Conservation (phyloP, 2,888 invertebrate species). For the Podotricha telesiphe region DNA sequence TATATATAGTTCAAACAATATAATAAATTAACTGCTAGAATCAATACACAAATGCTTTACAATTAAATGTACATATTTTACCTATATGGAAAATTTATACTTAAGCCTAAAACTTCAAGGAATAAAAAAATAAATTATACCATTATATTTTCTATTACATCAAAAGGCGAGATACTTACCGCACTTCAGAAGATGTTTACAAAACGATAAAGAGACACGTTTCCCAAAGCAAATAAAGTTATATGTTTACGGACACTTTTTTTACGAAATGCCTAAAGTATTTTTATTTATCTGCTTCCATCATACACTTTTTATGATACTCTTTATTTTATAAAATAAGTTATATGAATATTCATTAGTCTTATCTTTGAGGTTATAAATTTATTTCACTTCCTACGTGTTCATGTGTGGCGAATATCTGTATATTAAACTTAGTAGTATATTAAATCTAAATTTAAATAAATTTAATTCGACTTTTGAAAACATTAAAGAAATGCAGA, state of each 20-base stretch:
- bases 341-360: slow-evolving; percentile 45
- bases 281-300: slow-evolving; percentile 25
- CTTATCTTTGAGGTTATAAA: slow-evolving; percentile 47
- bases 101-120: neutral
- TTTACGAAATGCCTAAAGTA: neutral
- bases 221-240: slow-evolving; percentile 20
- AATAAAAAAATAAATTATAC: slow-evolving; percentile 21
- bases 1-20: too few species aligned
- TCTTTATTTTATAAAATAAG: slow-evolving; percentile 17
- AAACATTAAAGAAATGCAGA: neutral
- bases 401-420: too few species aligned
- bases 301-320: slow-evolving; percentile 10
- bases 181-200: slow-evolving; percentile 21
- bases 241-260: slow-evolving; percentile 20
- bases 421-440: neutral
- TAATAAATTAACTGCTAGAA: too few species aligned
- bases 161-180: slow-evolving; percentile 22
- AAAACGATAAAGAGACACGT: slow-evolving; percentile 14
- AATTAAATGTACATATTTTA: neutral
- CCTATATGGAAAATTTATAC: neutral
- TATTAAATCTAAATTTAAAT: too few species aligned
- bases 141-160: slow-evolving; percentile 21
- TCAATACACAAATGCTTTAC: neutral
- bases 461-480: too few species aligned
- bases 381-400: slow-evolving; percentile 30